phyloP scores from a whole-genome alignment of 2,888 invertebrate genomes.

The Rhamphomyia laevipes region DNA sequence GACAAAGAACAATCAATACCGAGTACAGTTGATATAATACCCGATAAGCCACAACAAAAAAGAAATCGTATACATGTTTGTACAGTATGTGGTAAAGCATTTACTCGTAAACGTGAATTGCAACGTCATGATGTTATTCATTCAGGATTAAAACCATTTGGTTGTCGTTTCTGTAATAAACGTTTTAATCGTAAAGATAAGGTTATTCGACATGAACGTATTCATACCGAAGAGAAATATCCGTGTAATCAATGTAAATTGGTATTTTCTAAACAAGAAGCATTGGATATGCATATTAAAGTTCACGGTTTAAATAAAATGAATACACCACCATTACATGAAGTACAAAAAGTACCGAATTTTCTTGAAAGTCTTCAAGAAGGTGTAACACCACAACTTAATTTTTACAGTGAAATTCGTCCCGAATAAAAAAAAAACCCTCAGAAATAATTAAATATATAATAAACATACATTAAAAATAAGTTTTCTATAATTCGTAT shows the following conservation, averaged over 20 bases:
- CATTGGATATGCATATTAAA: constrained; percentile 26
- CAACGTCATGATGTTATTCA: constrained; percentile 57
- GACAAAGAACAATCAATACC: constrained; percentile 1
- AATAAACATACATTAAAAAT: no score
- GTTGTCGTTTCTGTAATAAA: constrained; percentile 54
- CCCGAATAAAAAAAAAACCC: neutral
- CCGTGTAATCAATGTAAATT: constrained; percentile 48
- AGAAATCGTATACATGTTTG: constrained; percentile 49
- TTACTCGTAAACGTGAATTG: constrained; percentile 55
- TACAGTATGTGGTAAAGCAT: constrained; percentile 53
- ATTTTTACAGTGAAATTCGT: constrained; percentile 13
- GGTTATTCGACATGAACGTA: constrained; percentile 50
- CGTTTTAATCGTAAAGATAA: constrained; percentile 59
- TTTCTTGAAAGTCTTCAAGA: neutral
- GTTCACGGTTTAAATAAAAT: neutral
- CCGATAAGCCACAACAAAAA: constrained; percentile 2
- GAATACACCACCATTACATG: neutral
- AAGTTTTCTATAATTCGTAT: no score
- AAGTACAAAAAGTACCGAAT: neutral
- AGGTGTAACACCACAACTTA: constrained; percentile 7
- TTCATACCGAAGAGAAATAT: constrained; percentile 50
- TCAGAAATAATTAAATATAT: no score
- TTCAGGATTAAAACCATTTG: constrained; percentile 54
- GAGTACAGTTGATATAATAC: neutral
- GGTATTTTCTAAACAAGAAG: constrained; percentile 26